phyloP scores from a whole-genome alignment of 2,888 invertebrate genomes.

The Caenorhabditis sp. region DNA sequence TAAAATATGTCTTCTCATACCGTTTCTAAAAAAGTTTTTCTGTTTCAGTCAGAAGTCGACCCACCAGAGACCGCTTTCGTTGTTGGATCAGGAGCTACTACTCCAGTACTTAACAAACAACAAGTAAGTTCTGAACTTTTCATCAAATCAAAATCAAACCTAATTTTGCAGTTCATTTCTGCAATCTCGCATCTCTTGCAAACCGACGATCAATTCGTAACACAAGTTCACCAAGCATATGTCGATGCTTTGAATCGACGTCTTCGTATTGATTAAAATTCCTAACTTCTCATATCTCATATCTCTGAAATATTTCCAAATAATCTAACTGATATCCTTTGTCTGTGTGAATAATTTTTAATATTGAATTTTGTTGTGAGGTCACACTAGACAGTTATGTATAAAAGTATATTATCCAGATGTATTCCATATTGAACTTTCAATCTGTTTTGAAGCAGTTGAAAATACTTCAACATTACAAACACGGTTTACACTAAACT shows the following conservation, averaged over 20 bases:
- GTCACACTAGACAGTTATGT: neutral
- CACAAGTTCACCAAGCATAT: conserved; percentile 54
- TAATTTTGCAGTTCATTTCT: conserved; percentile 34
- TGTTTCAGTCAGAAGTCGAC: conserved; percentile 19
- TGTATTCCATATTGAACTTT: neutral
- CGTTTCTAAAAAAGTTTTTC: neutral
- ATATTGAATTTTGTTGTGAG: neutral
- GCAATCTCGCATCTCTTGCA: conserved; percentile 48
- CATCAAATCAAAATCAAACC: neutral
- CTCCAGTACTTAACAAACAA: conserved; percentile 43
- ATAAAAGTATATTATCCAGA: neutral
- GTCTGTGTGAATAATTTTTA: neutral
- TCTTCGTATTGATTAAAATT: conserved; percentile 20
- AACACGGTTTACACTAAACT: neutral
- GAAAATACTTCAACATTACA: neutral
- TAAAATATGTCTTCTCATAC: neutral
- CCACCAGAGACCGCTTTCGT: conserved; percentile 28
- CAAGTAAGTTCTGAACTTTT: conserved; percentile 26
- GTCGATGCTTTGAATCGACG: conserved; percentile 49
- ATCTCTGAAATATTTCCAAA: neutral
- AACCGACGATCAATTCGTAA: conserved; percentile 53
- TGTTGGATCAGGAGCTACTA: conserved; percentile 28
- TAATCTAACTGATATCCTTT: neutral
- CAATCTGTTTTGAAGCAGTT: neutral
- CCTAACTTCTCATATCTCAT: neutral